phyloP scores from a whole-genome alignment of 2,888 invertebrate species.

The Rhamphomyia laevipes region DNA sequence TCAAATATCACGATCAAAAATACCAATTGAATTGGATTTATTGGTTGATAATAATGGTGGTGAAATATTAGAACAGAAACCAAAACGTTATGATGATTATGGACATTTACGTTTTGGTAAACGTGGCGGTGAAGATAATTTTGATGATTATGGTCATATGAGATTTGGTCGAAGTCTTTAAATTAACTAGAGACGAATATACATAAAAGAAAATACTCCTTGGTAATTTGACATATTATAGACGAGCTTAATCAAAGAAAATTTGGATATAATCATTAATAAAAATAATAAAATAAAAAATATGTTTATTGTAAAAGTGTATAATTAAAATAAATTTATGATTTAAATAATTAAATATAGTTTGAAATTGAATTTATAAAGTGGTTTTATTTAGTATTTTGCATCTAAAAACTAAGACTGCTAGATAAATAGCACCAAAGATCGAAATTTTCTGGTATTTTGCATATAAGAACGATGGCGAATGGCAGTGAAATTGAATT shows the following conservation, averaged over 20 bases:
- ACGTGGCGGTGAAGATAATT: constrained; percentile 47
- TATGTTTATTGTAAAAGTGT: no score
- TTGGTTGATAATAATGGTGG: constrained; percentile 24
- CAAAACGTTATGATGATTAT: constrained; percentile 57
- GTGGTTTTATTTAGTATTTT: no score
- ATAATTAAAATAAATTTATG: no score
- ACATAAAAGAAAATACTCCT: background rate
- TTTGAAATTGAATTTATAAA: no score
- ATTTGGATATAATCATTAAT: no score
- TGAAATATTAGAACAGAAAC: constrained; percentile 23
- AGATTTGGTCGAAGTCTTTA: constrained; percentile 49
- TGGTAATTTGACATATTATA: background rate
- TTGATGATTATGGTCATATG: constrained; percentile 66
- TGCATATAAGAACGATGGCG: no score
- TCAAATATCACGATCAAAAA: constrained; percentile 26
- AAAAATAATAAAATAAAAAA: no score
- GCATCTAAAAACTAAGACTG: no score
- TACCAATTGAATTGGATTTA: constrained; percentile 31
- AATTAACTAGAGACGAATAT: background rate
- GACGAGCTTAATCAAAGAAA: background rate
- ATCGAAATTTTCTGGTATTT: no score
- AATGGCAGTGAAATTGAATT: no score
- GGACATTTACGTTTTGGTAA: constrained; percentile 57
- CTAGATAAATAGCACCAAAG: no score
- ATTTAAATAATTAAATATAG: no score